Evolutionary conservation across 1,140 invertebrate genomes (phyloP).

Genomic region (Aplysia californica): DNA sequence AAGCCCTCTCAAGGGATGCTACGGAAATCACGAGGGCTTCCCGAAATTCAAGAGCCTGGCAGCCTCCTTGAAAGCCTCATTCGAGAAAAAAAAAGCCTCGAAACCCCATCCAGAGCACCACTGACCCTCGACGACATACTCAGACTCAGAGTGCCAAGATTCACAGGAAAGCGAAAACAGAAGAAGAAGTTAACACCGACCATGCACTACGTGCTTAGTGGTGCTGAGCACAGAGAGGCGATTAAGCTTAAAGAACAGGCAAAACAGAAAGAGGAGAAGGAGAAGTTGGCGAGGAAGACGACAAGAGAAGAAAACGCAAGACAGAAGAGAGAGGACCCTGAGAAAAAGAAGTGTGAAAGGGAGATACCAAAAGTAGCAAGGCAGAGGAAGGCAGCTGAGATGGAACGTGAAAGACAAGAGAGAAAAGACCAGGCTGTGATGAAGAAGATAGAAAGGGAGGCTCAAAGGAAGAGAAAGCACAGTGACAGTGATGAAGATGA

Average conservation of each 20-base stretch:
- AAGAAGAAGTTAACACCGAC: not conserved
- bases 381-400: not conserved
- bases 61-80: not conserved
- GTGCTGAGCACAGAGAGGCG: not conserved
- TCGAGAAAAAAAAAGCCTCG: not conserved
- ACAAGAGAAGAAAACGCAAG: not conserved
- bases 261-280: not conserved
- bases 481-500: not conserved
- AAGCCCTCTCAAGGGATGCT: no score
- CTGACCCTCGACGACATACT: not conserved
- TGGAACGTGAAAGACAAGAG: not conserved
- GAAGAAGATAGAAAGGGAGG: not conserved
- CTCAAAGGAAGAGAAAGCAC: not conserved
- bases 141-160: not conserved
- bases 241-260: not conserved
- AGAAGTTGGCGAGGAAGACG: not conserved
- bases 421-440: not conserved
- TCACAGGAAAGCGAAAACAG: not conserved
- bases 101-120: not conserved
- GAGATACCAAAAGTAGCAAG: not conserved
- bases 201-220: not conserved
- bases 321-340: not conserved
- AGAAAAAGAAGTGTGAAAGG: not conserved
- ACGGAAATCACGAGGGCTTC: no score
- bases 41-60: no score